phyloP scores from a whole-genome alignment of 2,888 invertebrate species.

The Ochropacha duplaris region DNA sequence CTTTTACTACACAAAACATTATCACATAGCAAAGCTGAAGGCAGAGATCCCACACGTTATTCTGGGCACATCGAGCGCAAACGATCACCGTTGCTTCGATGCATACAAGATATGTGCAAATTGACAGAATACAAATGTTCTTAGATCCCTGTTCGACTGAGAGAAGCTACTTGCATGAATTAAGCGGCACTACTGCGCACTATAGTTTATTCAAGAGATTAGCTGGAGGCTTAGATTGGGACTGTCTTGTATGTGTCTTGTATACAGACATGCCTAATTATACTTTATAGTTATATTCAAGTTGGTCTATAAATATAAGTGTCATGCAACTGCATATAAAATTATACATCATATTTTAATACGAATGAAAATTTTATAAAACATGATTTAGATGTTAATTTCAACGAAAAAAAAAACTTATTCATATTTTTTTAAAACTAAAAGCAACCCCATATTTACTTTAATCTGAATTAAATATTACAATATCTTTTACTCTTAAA shows the following conservation, averaged over 20 bases:
- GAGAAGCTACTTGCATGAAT: constrained; percentile 20
- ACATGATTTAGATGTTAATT: no score
- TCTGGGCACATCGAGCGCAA: constrained; percentile 64
- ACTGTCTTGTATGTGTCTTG: not conserved
- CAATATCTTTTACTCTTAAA: no score
- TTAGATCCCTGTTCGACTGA: constrained; percentile 27
- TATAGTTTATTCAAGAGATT: constrained; percentile 4
- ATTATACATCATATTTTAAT: no score
- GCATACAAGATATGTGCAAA: constrained; percentile 71
- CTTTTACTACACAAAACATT: not conserved
- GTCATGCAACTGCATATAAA: not conserved
- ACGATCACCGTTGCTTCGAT: constrained; percentile 58
- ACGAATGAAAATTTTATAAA: no score
- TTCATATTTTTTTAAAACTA: no score
- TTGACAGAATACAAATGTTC: constrained; percentile 71
- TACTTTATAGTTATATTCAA: not conserved
- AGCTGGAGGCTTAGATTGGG: not conserved
- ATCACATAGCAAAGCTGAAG: constrained; percentile 21
- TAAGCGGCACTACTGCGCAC: not conserved
- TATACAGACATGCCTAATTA: not conserved
- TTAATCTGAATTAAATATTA: no score
- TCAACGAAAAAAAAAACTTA: no score
- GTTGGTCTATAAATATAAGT: not conserved
- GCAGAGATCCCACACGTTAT: constrained; percentile 51
- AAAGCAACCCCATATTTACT: no score